Percentiles rank a stretch among this genome's conserved stretches.
Conservation (phyloP, 2,888 invertebrate genomes). For the Aphrophora alni region DNA sequence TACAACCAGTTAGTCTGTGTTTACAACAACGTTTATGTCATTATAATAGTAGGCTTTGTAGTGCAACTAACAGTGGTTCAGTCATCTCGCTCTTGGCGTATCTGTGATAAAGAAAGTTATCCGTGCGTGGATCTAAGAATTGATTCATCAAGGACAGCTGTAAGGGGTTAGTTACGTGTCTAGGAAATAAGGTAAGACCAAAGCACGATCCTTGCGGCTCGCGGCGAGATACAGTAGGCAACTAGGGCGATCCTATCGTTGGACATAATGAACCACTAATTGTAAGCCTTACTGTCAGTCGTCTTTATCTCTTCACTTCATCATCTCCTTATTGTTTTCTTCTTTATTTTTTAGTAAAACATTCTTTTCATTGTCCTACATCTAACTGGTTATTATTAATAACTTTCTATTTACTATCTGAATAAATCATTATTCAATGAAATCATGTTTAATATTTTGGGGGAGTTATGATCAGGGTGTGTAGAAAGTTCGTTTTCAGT, state of each 20-base stretch:
- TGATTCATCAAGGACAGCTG: constrained; percentile 2
- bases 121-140: background rate
- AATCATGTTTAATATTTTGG: background rate
- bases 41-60: background rate
- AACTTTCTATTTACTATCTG: background rate
- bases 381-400: background rate
- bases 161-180: background rate
- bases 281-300: background rate
- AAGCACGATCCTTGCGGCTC: background rate
- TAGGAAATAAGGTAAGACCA: background rate
- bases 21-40: background rate
- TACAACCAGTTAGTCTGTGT: background rate
- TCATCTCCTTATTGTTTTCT: background rate
- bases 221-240: background rate
- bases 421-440: background rate
- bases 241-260: background rate
- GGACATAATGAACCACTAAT: background rate
- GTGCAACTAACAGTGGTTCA: background rate
- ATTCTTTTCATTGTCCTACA: background rate
- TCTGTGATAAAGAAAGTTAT: background rate
- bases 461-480: background rate
- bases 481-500: background rate
- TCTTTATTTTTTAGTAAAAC: background rate
- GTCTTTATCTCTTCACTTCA: background rate
- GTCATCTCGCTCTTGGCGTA: background rate